Conservation (phyloP, 23 tunicate genomes). For the Ascidia mentula region DNA sequence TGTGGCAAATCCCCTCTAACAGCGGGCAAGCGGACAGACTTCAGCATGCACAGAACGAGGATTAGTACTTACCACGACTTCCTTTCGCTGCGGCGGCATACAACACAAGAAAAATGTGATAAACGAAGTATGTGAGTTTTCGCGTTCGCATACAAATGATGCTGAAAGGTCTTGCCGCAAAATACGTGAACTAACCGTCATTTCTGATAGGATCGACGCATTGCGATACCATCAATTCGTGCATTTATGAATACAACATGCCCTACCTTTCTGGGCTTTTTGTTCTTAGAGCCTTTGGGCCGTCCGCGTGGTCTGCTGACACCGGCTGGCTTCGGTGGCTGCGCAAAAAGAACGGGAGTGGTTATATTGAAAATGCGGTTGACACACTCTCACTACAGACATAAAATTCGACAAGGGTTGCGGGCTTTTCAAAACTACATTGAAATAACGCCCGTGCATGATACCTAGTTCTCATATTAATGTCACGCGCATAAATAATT, state of each 20-base stretch:
- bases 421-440: no score
- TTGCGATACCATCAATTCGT: background rate
- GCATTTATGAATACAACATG: no score
- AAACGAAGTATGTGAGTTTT: no score
- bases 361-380: no score
- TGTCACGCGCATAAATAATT: background rate
- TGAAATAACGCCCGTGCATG: no score
- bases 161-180: no score
- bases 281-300: constrained; percentile 93
- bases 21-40: background rate
- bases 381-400: no score
- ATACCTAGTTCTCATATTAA: no score
- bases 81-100: constrained; percentile 11
- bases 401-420: no score
- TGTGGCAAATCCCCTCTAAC: background rate
- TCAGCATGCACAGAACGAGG: constrained; percentile 7
- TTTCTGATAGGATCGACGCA: background rate
- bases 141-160: no score
- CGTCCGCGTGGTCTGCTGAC: constrained; percentile 89
- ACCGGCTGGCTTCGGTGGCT: constrained; percentile 93
- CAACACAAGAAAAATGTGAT: background rate
- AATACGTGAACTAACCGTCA: background rate
- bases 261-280: constrained; percentile 86
- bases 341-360: background rate
- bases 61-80: constrained; percentile 25